Evolutionary conservation across 2,113 vertebrate species (phyloP).

Genomic region (Elachura formosa): DNA sequence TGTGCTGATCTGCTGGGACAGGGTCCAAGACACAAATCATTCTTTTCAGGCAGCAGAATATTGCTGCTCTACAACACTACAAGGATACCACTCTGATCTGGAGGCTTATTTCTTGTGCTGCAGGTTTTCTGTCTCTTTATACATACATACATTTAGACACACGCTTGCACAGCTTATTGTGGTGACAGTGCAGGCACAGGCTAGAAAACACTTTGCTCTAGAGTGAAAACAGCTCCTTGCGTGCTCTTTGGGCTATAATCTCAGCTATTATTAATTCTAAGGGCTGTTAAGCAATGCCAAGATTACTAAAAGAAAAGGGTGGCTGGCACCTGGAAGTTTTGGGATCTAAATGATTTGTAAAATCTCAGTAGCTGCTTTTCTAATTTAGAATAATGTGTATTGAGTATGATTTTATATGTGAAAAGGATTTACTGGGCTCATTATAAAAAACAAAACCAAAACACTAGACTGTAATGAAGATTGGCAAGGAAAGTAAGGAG

Average conservation of each 20-base stretch:
- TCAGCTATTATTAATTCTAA: background rate
- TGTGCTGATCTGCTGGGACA: constrained; percentile 28
- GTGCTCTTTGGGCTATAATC: background rate
- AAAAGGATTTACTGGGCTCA: background rate
- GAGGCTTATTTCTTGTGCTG: background rate
- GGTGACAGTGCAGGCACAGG: background rate
- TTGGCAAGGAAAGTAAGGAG: background rate
- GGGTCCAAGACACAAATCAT: constrained; percentile 3
- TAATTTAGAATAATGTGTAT: background rate
- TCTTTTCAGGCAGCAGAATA: background rate
- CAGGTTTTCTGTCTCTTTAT: constrained; percentile 17
- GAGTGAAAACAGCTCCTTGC: background rate
- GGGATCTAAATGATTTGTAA: background rate
- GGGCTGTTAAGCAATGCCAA: background rate
- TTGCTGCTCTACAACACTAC: background rate
- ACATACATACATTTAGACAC: fast-evolving
- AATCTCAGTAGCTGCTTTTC: background rate
- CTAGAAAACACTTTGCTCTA: background rate
- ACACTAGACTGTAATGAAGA: background rate
- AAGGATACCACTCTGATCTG: fast-evolving
- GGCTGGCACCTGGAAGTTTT: background rate
- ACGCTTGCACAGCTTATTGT: background rate
- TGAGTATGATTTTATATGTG: background rate
- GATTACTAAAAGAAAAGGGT: background rate
- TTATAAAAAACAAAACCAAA: background rate